Conservation (phyloP, 1,140 invertebrate species). For the Drosophila subpulchrella region DNA sequence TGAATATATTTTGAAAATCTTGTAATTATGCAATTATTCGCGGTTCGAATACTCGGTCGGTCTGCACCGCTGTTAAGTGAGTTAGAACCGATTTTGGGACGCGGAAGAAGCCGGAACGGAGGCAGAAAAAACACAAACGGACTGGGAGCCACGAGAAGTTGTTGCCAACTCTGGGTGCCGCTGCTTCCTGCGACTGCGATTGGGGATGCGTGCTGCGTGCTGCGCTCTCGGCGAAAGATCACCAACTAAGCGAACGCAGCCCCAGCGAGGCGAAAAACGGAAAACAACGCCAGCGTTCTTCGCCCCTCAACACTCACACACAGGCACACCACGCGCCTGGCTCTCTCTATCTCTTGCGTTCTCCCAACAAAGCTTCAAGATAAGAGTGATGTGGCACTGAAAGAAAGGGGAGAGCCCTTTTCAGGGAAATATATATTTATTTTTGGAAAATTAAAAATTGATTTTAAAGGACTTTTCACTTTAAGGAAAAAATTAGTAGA, state of each 20-base stretch:
- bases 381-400: constrained; percentile 34
- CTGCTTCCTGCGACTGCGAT: constrained; percentile 21
- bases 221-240: constrained; percentile 69
- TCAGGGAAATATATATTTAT: too few species aligned
- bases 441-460: not conserved
- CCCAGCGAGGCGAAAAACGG: constrained; percentile 29
- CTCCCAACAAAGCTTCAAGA: constrained; percentile 51
- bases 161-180: constrained; percentile 24
- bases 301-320: constrained; percentile 52
- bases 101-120: constrained; percentile 20
- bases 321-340: constrained; percentile 29
- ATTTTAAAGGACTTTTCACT: not conserved
- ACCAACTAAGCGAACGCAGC: constrained; percentile 53
- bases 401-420: not conserved
- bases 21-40: constrained; percentile 53
- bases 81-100: constrained; percentile 14
- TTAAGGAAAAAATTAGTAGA: not conserved
- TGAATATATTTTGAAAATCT: constrained; percentile 36
- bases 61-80: not conserved
- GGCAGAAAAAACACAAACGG: constrained; percentile 23
- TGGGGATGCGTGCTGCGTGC: constrained; percentile 48
- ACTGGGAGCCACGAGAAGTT: constrained; percentile 43
- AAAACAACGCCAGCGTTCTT: constrained; percentile 38
- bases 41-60: constrained; percentile 3
- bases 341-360: constrained; percentile 23